Percentiles rank a stretch among this genome's conserved stretches.
phyloP scores from a whole-genome alignment of 2,797 vertebrate genomes.

The Eulemur rubriventer region DNA sequence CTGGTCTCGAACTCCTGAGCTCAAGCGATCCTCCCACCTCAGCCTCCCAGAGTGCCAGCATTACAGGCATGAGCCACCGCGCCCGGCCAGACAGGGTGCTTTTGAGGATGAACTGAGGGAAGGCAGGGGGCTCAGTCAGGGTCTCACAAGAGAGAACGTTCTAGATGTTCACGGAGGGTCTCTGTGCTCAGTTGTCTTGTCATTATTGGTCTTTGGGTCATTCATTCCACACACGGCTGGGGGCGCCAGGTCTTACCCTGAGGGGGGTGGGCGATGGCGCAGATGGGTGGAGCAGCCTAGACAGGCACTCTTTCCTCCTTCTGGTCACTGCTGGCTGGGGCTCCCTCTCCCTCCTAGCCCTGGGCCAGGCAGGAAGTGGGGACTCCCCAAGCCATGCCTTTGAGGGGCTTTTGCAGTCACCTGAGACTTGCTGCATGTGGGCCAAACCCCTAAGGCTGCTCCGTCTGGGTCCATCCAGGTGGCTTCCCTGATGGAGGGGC shows the following conservation, averaged over 20 bases:
- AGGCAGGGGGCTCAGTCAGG: neutral
- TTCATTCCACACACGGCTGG: neutral
- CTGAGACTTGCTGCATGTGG: neutral
- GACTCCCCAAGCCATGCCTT: neutral
- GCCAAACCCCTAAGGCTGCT: neutral
- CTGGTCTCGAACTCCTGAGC: too few species aligned
- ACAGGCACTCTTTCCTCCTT: neutral
- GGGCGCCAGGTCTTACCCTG: neutral
- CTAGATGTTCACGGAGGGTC: neutral
- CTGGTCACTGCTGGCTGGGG: neutral
- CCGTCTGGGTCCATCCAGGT: neutral
- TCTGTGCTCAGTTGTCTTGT: neutral
- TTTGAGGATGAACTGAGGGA: neutral
- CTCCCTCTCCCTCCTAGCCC: neutral
- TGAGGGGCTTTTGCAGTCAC: neutral
- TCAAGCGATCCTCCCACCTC: too few species aligned
- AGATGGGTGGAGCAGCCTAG: neutral
- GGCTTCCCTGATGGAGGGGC: neutral
- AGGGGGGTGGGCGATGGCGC: neutral
- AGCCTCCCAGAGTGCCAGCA: too few species aligned
- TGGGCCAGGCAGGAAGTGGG: too few species aligned
- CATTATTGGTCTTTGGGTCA: neutral
- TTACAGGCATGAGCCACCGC: too few species aligned
- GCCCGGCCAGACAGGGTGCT: neutral
- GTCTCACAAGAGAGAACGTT: neutral